Evolutionary conservation across 2,797 vertebrate genomes (phyloP), one percentile per base, ranked within the genome.

Genomic region (Microctenopoma steveboyesi): DNA sequence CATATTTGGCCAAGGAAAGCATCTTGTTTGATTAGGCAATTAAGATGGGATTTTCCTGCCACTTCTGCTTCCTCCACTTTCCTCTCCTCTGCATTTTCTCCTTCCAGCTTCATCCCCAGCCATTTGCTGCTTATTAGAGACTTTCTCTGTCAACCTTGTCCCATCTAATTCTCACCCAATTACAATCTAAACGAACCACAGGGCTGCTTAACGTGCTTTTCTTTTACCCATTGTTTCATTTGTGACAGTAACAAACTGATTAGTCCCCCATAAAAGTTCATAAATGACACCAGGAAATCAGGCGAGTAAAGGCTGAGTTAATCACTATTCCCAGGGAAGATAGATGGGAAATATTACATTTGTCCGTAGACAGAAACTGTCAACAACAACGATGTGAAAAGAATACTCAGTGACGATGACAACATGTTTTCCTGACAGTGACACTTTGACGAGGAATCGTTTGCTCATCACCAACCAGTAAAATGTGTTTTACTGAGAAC

Each of bases 161-260:
- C 88, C 78, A 62, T 88, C 81, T 86, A 89, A 91, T 92, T 88
- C 87, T 77, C 85, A 86, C 73, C 86, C 90, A 92, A 93, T 92
- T 92, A 92, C 79, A 72, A 82, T 81, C 86, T 91, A 89, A 93
- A 92, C 88, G 86, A 93, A 88, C 86, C 89, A 82, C 82, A 79
- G 69, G 88, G 69, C 85, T 81, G 72, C 84, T 87, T 87, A 88
- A 89, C 86, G 84, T 74, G 79, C 86, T 89, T 83, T 82, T 77
- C 82, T 86, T 90, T 72, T 72, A 88, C 82, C 78, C 85, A 85
- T 89, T 89, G 89, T 91, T 92, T 92, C 87, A 92, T 91, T 90
- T 87, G 87, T 69, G 82, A 87, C 64, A 79, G 89, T 90, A 89
- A 90, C 88, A 88, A 90, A 93, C 81, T 72, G 88, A 89, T 91